A percentile compares a stretch with the other conserved stretches of the same genome.
These are phyloP conservation scores for Bicyclus anynana DNA, from an alignment of 1,140 invertebrate genomes.

Conservation along the genomic window DNA sequence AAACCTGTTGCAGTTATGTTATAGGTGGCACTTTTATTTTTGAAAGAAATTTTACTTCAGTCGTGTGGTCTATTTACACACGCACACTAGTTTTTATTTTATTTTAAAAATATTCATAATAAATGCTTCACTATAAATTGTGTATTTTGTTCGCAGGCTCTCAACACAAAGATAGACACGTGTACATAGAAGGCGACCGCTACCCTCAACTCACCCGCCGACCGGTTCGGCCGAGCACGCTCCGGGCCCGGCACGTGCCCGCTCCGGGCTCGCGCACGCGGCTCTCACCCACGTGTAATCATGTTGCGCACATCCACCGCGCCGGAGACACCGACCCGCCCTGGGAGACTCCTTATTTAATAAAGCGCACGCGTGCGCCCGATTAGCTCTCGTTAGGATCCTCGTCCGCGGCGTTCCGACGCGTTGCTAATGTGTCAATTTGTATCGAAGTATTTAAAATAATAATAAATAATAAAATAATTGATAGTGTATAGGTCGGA, in stretches of 20 bases:
- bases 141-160: too few relatives aligned
- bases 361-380: not conserved
- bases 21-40: too few relatives aligned
- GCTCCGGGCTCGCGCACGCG: not conserved
- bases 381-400: not conserved
- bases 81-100: too few relatives aligned
- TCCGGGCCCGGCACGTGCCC: not conserved
- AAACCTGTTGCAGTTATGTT: too few relatives aligned
- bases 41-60: too few relatives aligned
- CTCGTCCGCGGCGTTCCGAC: slow-evolving; percentile 5
- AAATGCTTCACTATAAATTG: too few relatives aligned
- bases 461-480: slow-evolving; percentile 17
- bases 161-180: slow-evolving; percentile 12
- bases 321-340: not conserved
- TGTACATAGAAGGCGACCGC: slow-evolving; percentile 17
- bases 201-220: slow-evolving; percentile 4
- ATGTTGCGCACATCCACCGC: not conserved
- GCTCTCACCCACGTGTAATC: not conserved
- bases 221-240: not conserved
- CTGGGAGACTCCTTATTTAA: not conserved
- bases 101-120: too few relatives aligned
- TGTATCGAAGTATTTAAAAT: slow-evolving; percentile 25
- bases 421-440: slow-evolving; percentile 27
- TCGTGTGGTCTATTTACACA: too few relatives aligned
- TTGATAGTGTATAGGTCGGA: slow-evolving; percentile 28